These are phyloP conservation scores for Dolichallabes microphthalmus DNA, from an alignment of 2,113 vertebrate genomes.

Conservation along the genomic window DNA sequence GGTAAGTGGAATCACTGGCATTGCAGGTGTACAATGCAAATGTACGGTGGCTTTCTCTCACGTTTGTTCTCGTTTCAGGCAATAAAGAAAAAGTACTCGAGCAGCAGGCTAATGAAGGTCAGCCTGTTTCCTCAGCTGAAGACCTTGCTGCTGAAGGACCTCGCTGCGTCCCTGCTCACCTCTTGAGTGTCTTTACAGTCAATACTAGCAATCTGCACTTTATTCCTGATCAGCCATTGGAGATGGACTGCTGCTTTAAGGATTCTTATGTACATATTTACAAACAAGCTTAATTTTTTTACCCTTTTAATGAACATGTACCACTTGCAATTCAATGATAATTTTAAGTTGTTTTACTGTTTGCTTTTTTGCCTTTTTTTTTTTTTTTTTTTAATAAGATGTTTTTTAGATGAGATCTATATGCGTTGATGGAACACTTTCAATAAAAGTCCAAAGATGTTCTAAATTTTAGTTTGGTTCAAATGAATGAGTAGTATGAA, in stretches of 20 bases:
- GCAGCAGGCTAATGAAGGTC: slow-evolving; percentile 81
- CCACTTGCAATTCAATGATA: too few relatives aligned
- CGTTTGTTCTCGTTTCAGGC: slow-evolving; percentile 69
- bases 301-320: not conserved
- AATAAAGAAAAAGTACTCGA: slow-evolving; percentile 85
- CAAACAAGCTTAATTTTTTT: slow-evolving; percentile 39
- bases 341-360: slow-evolving; percentile 13
- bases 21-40: too few relatives aligned
- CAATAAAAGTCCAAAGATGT: slow-evolving; percentile 39
- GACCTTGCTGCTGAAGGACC: slow-evolving; percentile 64
- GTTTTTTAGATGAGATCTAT: not conserved
- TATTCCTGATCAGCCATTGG: slow-evolving; percentile 47
- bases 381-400: too few relatives aligned
- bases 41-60: not conserved
- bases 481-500: too few relatives aligned
- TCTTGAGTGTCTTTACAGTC: slow-evolving; percentile 32
- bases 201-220: slow-evolving; percentile 60
- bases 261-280: slow-evolving; percentile 17
- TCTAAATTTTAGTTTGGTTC: not conserved
- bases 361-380: not conserved
- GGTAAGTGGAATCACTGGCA: slow-evolving; percentile 67
- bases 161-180: slow-evolving; percentile 72
- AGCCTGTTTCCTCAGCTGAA: slow-evolving; percentile 82
- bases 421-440: slow-evolving; percentile 20
- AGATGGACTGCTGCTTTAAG: slow-evolving; percentile 46